Evolutionary conservation across 2,888 invertebrate genomes (phyloP).

Genomic region (Xanthorhoe spadicearia): DNA sequence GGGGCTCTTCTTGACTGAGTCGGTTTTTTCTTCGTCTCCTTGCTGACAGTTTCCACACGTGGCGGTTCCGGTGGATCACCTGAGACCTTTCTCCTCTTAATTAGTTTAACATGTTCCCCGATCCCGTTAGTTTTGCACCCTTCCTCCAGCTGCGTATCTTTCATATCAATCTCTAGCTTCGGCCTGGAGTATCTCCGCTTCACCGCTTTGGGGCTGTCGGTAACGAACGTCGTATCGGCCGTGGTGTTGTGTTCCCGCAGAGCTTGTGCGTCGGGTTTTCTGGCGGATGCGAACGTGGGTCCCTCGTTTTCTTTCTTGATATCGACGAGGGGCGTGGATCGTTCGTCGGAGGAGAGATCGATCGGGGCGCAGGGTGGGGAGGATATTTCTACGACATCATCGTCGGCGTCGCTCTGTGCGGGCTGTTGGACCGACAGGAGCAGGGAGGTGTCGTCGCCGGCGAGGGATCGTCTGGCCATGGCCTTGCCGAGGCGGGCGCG

Average conservation of each 20-base stretch:
- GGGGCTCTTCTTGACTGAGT: constrained; percentile 60
- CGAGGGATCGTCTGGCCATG: constrained; percentile 87
- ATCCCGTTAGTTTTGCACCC: constrained; percentile 78
- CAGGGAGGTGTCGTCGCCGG: constrained; percentile 81
- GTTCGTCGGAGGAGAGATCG: constrained; percentile 79
- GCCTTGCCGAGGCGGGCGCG: constrained; percentile 84
- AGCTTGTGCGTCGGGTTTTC: constrained; percentile 77
- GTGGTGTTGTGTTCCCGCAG: constrained; percentile 72
- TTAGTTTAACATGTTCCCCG: constrained; percentile 81
- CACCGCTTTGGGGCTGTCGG: constrained; percentile 67
- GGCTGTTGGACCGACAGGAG: constrained; percentile 68
- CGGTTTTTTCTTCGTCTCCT: constrained; percentile 68
- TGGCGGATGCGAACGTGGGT: constrained; percentile 65
- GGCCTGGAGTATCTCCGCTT: constrained; percentile 78
- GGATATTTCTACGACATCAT: constrained; percentile 80
- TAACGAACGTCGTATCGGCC: constrained; percentile 56
- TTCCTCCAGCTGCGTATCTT: constrained; percentile 77
- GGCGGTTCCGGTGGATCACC: constrained; percentile 66
- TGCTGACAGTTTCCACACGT: constrained; percentile 62
- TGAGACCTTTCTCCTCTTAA: constrained; percentile 83
- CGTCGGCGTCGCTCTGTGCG: constrained; percentile 76
- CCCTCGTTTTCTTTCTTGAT: constrained; percentile 81
- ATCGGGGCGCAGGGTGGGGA: constrained; percentile 77
- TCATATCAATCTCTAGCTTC: constrained; percentile 80
- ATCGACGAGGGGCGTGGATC: constrained; percentile 74